phyloP scores from a whole-genome alignment of 2,888 invertebrate species.

The Hydraecia micacea region DNA sequence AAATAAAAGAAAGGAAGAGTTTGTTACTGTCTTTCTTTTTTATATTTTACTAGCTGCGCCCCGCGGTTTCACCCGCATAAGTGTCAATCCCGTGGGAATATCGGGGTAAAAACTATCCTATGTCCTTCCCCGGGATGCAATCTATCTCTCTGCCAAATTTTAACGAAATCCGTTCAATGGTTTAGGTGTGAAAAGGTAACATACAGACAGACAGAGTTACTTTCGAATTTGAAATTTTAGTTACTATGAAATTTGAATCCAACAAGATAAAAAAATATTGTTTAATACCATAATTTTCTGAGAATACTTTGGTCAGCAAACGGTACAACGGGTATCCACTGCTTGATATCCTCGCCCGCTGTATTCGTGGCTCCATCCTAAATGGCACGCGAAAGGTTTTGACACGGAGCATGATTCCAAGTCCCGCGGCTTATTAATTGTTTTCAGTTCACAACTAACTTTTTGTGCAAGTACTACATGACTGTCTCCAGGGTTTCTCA shows the following conservation, averaged over 20 bases:
- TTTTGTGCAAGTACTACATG: conserved; percentile 53
- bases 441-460: conserved; percentile 58
- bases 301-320: neutral
- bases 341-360: neutral
- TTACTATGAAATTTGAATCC: neutral
- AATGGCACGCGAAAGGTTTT: conserved; percentile 58
- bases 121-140: too few species aligned
- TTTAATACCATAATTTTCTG: neutral
- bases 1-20: neutral
- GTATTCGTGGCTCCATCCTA: conserved; percentile 33
- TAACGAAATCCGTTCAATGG: too few species aligned
- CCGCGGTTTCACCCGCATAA: too few species aligned
- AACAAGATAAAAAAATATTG: neutral
- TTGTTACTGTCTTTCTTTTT: too few species aligned
- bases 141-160: too few species aligned
- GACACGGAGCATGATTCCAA: conserved; percentile 45
- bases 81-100: too few species aligned
- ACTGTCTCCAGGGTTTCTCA: conserved; percentile 38
- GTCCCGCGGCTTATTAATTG: conserved; percentile 62
- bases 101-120: too few species aligned
- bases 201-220: too few species aligned
- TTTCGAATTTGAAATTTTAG: too few species aligned
- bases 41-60: too few species aligned
- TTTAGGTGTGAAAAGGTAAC: too few species aligned
- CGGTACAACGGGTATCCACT: too few species aligned